phyloP scores from a whole-genome alignment of 2,113 vertebrate genomes.

The Epinephelus moara region DNA sequence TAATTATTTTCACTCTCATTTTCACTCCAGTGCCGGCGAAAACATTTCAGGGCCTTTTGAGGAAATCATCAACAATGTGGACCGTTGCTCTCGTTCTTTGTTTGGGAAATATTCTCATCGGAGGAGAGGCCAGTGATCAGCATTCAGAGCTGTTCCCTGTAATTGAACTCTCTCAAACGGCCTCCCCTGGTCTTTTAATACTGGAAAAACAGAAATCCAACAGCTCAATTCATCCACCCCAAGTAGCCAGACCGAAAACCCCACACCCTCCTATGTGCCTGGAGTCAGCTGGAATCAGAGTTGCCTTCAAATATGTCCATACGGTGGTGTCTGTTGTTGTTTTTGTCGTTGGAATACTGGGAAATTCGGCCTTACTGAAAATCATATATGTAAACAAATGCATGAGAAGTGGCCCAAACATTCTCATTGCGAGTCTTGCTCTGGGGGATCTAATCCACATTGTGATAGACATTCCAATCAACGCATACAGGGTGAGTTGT shows the following conservation, averaged over 20 bases:
- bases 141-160: slow-evolving; percentile 49
- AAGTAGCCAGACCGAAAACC: slow-evolving; percentile 55
- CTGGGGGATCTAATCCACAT: slow-evolving; percentile 93
- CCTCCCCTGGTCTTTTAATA: slow-evolving; percentile 48
- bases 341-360: slow-evolving; percentile 91
- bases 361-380: slow-evolving; percentile 89
- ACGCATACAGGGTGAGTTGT: slow-evolving; percentile 89
- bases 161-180: slow-evolving; percentile 50
- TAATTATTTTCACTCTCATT: slow-evolving; percentile 69
- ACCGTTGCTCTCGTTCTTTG: slow-evolving; percentile 63
- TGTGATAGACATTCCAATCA: slow-evolving; percentile 92
- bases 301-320: slow-evolving; percentile 92
- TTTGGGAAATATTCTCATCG: slow-evolving; percentile 64
- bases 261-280: slow-evolving; percentile 83
- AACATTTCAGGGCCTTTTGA: slow-evolving; percentile 42
- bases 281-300: slow-evolving; percentile 83
- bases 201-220: slow-evolving; percentile 59
- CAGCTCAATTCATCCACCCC: slow-evolving; percentile 58
- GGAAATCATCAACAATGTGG: slow-evolving; percentile 73
- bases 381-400: slow-evolving; percentile 94
- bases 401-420: slow-evolving; percentile 93
- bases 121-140: slow-evolving; percentile 58
- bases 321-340: slow-evolving; percentile 89
- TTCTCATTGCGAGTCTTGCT: slow-evolving; percentile 93
- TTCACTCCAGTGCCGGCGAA: slow-evolving; percentile 39